Evolutionary conservation across 2,888 invertebrate genomes (phyloP).

Genomic region (Malachius bipustulatus): DNA sequence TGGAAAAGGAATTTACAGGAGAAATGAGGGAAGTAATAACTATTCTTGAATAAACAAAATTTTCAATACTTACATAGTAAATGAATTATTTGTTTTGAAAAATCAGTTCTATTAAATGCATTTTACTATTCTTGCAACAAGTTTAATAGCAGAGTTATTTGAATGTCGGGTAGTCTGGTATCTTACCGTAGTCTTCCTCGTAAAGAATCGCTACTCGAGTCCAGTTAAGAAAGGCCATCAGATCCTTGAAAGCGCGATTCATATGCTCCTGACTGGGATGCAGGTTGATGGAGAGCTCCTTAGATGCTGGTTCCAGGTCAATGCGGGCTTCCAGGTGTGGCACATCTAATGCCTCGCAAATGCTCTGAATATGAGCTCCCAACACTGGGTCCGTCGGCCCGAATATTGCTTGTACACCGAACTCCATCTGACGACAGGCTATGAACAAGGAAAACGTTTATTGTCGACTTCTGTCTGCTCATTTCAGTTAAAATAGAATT

Average conservation of each 20-base stretch:
- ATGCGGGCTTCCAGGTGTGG: constrained; percentile 75
- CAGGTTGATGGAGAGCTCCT: constrained; percentile 76
- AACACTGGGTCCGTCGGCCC: constrained; percentile 76
- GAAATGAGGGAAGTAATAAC: too few relatives aligned
- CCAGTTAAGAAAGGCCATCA: constrained; percentile 84
- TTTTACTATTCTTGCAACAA: too few relatives aligned
- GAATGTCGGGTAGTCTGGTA: too few relatives aligned
- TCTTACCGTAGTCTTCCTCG: constrained; percentile 82
- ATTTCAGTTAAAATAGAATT: constrained; percentile 7
- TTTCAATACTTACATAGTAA: too few relatives aligned
- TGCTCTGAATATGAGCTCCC: constrained; percentile 74
- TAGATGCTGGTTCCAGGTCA: constrained; percentile 50
- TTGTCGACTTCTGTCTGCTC: not conserved
- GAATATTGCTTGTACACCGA: constrained; percentile 78
- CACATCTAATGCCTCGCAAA: constrained; percentile 80
- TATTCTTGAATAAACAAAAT: too few relatives aligned
- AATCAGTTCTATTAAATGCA: too few relatives aligned
- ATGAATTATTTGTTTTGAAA: too few relatives aligned
- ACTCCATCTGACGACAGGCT: constrained; percentile 73
- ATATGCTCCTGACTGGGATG: constrained; percentile 75
- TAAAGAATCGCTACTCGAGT: constrained; percentile 86
- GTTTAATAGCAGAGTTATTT: too few relatives aligned
- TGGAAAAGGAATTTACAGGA: too few relatives aligned
- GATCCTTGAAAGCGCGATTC: constrained; percentile 72
- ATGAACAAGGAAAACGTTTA: constrained; percentile 33